phyloP scores from a whole-genome alignment of 2,888 invertebrate species.

The Zootermopsis nevadensis region DNA sequence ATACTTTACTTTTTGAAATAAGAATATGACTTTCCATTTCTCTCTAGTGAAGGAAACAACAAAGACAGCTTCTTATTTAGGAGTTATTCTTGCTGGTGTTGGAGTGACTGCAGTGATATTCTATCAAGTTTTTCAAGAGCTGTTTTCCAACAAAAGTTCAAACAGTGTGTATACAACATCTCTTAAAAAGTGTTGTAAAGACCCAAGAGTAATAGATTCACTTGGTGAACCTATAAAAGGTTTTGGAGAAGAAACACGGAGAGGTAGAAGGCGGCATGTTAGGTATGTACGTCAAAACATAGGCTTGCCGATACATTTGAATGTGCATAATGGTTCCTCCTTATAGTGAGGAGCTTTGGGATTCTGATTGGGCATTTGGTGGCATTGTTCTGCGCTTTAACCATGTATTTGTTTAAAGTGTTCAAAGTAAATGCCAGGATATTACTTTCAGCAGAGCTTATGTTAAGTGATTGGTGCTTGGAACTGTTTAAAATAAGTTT shows the following conservation, averaged over 20 bases:
- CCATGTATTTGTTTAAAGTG: too few species aligned
- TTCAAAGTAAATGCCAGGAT: too few species aligned
- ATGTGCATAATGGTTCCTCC: too few species aligned
- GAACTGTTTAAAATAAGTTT: too few species aligned
- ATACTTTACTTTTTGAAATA: too few species aligned
- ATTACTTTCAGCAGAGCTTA: too few species aligned
- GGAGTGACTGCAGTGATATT: conserved; percentile 86
- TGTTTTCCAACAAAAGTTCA: conserved; percentile 89
- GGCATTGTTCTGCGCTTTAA: too few species aligned
- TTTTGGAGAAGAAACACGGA: conserved; percentile 86
- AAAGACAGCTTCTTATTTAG: conserved; percentile 87
- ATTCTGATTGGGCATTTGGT: too few species aligned
- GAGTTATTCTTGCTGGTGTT: conserved; percentile 82
- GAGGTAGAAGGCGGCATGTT: conserved; percentile 86
- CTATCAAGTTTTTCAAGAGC: conserved; percentile 85
- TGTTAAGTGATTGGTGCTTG: too few species aligned
- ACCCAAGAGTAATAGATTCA: conserved; percentile 81
- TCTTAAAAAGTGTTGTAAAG: conserved; percentile 78
- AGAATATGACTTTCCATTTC: neutral
- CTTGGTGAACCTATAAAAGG: conserved; percentile 91
- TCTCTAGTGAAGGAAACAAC: conserved; percentile 86
- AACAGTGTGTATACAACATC: conserved; percentile 87
- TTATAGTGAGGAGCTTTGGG: too few species aligned
- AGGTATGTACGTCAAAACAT: conserved; percentile 62
- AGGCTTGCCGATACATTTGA: too few species aligned